Percentiles rank a stretch among this genome's conserved stretches.
phyloP scores from a whole-genome alignment of 2,113 vertebrate species.

The Eulacestoma nigropectus region DNA sequence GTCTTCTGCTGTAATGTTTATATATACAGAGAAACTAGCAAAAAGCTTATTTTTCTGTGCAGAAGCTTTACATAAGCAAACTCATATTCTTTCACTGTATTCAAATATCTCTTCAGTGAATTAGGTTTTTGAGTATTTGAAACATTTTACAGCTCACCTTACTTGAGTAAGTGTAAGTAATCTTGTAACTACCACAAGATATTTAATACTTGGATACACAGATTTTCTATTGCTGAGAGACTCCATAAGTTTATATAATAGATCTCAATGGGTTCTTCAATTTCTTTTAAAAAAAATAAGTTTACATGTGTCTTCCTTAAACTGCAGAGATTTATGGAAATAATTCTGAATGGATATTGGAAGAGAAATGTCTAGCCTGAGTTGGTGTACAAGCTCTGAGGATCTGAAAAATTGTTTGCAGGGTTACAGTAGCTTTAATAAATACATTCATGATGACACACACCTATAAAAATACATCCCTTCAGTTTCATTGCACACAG shows the following conservation, averaged over 20 bases:
- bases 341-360: background rate
- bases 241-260: background rate
- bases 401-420: background rate
- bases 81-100: background rate
- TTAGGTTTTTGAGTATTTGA: background rate
- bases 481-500: background rate
- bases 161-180: too few species aligned
- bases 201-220: background rate
- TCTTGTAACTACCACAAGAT: background rate
- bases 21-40: background rate
- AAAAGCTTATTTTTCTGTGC: background rate
- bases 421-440: background rate
- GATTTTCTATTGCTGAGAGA: background rate
- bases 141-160: background rate
- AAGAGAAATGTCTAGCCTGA: background rate
- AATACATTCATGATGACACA: background rate
- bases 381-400: background rate
- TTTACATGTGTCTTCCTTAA: background rate
- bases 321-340: background rate
- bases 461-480: background rate
- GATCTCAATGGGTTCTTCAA: background rate
- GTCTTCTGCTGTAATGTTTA: background rate
- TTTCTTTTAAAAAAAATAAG: background rate
- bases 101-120: background rate
- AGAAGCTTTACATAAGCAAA: background rate